phyloP scores from a whole-genome alignment of 1,140 invertebrate species.

The Panonychus citri region DNA sequence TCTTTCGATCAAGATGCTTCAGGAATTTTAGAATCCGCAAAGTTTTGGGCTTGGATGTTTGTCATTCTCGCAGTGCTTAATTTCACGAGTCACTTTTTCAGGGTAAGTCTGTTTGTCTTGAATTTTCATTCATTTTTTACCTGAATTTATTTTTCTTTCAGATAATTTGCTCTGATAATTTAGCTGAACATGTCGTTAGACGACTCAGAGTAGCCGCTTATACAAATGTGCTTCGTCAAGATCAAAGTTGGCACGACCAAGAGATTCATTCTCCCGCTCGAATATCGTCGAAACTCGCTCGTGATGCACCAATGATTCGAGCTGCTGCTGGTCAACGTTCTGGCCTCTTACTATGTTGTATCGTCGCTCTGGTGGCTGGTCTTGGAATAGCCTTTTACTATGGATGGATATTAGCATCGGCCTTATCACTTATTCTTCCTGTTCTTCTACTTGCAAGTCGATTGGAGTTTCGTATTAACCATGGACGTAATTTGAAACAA shows the following conservation, averaged over 20 bases:
- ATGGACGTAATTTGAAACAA: constrained; percentile 17
- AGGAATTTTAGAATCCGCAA: too few species aligned
- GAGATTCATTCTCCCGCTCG: constrained; percentile 43
- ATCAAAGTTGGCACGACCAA: constrained; percentile 61
- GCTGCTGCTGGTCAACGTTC: constrained; percentile 34
- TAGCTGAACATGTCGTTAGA: too few species aligned
- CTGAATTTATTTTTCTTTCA: too few species aligned
- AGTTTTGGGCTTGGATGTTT: too few species aligned
- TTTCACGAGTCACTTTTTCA: too few species aligned
- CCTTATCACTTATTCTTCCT: constrained; percentile 20
- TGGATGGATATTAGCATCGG: constrained; percentile 25
- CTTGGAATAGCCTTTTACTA: constrained; percentile 23
- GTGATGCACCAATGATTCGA: constrained; percentile 32
- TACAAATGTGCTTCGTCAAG: constrained; percentile 29
- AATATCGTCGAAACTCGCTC: constrained; percentile 51
- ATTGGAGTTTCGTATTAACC: constrained; percentile 27
- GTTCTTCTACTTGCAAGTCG: constrained; percentile 22
- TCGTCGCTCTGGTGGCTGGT: constrained; percentile 24
- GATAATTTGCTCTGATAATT: too few species aligned
- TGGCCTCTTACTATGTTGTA: constrained; percentile 21
- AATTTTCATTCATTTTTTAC: too few species aligned
- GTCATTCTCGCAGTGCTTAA: too few species aligned
- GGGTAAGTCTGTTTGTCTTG: too few species aligned
- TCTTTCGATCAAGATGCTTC: too few species aligned
- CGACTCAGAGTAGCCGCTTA: too few species aligned